Evolutionary conservation across 2,113 vertebrate genomes (phyloP).

Genomic region (Paraplagusia blochii): DNA sequence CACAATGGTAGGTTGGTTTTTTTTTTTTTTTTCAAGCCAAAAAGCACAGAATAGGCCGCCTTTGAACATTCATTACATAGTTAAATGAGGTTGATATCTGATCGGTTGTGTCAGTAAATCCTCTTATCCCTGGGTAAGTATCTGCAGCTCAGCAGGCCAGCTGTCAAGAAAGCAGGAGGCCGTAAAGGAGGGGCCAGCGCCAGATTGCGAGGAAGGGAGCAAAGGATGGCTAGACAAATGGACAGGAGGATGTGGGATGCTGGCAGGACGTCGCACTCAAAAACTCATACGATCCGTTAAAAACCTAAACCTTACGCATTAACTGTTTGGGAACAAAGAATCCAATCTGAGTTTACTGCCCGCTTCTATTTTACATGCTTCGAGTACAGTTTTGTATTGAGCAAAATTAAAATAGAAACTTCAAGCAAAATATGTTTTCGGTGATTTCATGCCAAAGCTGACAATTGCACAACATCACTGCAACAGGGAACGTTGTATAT

Average conservation of each 20-base stretch:
- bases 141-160: slow-evolving; percentile 72
- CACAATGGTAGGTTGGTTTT: too few relatives aligned
- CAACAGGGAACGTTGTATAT: background rate
- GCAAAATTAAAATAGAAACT: too few relatives aligned
- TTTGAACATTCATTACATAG: slow-evolving; percentile 62
- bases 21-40: slow-evolving; percentile 10
- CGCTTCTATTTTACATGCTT: too few relatives aligned
- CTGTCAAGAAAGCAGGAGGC: slow-evolving; percentile 74
- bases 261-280: slow-evolving; percentile 11
- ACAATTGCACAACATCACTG: background rate
- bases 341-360: slow-evolving; percentile 10
- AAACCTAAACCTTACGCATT: slow-evolving; percentile 18
- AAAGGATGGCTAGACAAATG: slow-evolving; percentile 30
- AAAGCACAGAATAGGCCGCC: slow-evolving; percentile 10
- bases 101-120: slow-evolving; percentile 77
- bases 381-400: too few relatives aligned
- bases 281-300: slow-evolving; percentile 34
- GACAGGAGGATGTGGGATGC: slow-evolving; percentile 5
- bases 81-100: slow-evolving; percentile 77
- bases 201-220: slow-evolving; percentile 28
- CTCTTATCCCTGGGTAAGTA: slow-evolving; percentile 72
- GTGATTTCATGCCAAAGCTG: too few relatives aligned
- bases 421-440: too few relatives aligned
- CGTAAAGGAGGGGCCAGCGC: slow-evolving; percentile 33
- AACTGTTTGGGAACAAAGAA: slow-evolving; percentile 7